These are phyloP conservation scores for Colinus virginianus DNA, from an alignment of 2,113 vertebrate genomes.

Conservation along the genomic window DNA sequence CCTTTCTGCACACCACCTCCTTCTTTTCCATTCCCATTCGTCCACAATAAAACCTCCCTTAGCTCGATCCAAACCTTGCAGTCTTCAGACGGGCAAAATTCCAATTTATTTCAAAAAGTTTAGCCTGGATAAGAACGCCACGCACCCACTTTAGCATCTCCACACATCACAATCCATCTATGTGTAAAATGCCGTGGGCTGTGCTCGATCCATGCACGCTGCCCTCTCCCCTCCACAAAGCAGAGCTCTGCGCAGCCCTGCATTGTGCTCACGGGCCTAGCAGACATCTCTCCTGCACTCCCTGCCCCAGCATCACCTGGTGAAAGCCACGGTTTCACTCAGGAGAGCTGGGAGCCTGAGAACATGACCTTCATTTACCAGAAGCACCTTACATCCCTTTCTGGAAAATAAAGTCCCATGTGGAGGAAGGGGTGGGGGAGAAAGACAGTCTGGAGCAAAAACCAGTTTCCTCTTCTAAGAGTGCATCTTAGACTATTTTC, in stretches of 20 bases:
- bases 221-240: background rate
- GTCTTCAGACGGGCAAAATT: fast-evolving
- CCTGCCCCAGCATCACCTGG: fast-evolving
- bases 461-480: background rate
- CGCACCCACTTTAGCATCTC: background rate
- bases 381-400: background rate
- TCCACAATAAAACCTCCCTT: background rate
- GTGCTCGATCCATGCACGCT: background rate
- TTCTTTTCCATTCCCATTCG: background rate
- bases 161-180: background rate
- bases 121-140: background rate
- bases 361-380: conserved; percentile 1
- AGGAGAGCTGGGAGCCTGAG: background rate
- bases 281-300: background rate
- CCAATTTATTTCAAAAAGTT: background rate
- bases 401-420: background rate
- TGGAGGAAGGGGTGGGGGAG: background rate
- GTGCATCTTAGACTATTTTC: background rate
- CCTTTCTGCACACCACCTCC: background rate
- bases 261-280: background rate
- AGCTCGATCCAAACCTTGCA: background rate
- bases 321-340: background rate
- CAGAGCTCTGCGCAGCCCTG: background rate
- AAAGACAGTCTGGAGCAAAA: background rate
- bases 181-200: background rate